Evolutionary conservation across 1,140 invertebrate species (phyloP).

Genomic region (Drosophila lini): DNA sequence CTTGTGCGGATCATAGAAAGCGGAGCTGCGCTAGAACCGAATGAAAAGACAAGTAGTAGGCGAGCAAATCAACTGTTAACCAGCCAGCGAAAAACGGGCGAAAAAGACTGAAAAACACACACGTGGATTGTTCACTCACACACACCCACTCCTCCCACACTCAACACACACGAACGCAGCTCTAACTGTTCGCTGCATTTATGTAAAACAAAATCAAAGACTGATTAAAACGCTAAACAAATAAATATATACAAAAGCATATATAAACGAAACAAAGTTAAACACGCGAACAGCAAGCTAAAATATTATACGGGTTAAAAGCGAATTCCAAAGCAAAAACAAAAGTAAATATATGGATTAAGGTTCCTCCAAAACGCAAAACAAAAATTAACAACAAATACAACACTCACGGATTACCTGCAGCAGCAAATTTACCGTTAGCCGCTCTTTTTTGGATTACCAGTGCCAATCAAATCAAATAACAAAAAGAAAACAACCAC

Average conservation of each 20-base stretch:
- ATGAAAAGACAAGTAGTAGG: constrained; percentile 57
- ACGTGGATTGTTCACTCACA: constrained; percentile 49
- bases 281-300: constrained; percentile 50
- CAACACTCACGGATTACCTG: constrained; percentile 65
- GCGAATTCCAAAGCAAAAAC: constrained; percentile 53
- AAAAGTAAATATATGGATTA: constrained; percentile 76
- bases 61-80: constrained; percentile 40
- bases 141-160: constrained; percentile 27
- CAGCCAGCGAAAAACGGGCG: constrained; percentile 36
- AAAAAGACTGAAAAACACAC: constrained; percentile 59
- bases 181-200: constrained; percentile 64
- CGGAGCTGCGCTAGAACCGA: constrained; percentile 24
- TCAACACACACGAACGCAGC: constrained; percentile 56
- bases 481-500: constrained; percentile 20
- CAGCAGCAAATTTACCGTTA: constrained; percentile 67
- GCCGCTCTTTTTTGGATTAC: constrained; percentile 79
- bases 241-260: constrained; percentile 59
- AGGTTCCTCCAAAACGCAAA: constrained; percentile 71
- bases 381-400: constrained; percentile 28
- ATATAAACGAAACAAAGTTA: constrained; percentile 58
- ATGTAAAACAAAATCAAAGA: constrained; percentile 60
- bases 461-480: constrained; percentile 72
- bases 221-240: constrained; percentile 77
- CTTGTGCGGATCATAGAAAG: constrained; percentile 29
- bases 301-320: constrained; percentile 72